These are phyloP conservation scores for Pseudeuparius sepicola DNA, from an alignment of 2,888 invertebrate genomes.

Conservation along the genomic window DNA sequence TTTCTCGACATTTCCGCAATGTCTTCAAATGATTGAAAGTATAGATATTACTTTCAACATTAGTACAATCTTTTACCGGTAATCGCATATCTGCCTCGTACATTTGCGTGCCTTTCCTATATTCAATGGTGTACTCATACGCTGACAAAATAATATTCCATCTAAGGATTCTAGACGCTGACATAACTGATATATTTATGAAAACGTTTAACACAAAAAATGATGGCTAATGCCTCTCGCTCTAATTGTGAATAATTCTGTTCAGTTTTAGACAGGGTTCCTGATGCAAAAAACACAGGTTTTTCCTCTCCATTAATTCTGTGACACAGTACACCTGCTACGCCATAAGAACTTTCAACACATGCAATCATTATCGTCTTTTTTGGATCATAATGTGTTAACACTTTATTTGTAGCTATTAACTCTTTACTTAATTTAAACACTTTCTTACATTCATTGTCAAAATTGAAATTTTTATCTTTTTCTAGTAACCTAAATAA, in stretches of 20 bases:
- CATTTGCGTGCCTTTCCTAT: too few relatives aligned
- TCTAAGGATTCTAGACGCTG: too few relatives aligned
- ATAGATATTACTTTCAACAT: too few relatives aligned
- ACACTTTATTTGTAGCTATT: conserved; percentile 15
- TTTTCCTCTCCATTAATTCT: too few relatives aligned
- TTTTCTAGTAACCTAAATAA: conserved; percentile 12
- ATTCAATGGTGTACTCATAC: too few relatives aligned
- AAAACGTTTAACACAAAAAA: conserved; percentile 30
- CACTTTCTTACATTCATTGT: conserved; percentile 12
- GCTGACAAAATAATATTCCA: too few relatives aligned
- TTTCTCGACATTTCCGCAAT: too few relatives aligned
- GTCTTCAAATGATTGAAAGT: too few relatives aligned
- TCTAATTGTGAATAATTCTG: conserved; percentile 31
- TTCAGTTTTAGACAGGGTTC: conserved; percentile 28
- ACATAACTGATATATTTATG: too few relatives aligned
- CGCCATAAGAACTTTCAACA: conserved; percentile 27
- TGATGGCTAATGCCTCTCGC: conserved; percentile 31
- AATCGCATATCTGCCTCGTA: too few relatives aligned
- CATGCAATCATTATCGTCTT: conserved; percentile 25
- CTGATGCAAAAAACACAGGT: conserved; percentile 29
- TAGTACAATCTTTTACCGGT: too few relatives aligned
- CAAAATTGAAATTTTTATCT: conserved; percentile 15
- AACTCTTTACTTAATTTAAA: conserved; percentile 20
- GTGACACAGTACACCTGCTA: conserved; percentile 28
- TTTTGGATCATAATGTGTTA: conserved; percentile 21